Evolutionary conservation across 2,888 invertebrate genomes (phyloP).

Genomic region (Prenolepis imparis): DNA sequence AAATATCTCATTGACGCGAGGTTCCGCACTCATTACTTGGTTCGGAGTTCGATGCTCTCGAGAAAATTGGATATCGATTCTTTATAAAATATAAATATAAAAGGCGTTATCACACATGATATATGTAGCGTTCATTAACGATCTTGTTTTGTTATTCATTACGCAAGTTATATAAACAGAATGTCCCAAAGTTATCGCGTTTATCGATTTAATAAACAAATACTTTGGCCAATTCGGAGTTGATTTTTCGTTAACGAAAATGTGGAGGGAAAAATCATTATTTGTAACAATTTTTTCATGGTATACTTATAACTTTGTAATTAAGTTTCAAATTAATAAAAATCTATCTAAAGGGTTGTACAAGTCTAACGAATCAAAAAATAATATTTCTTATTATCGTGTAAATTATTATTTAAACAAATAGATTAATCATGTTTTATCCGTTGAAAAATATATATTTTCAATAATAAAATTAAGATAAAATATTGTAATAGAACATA

Average conservation of each 20-base stretch:
- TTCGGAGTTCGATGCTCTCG: conserved; percentile 60
- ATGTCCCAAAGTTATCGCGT: too few relatives aligned
- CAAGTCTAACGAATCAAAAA: too few relatives aligned
- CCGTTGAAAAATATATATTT: not conserved
- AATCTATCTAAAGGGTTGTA: not conserved
- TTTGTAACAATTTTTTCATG: not conserved
- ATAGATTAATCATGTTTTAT: not conserved
- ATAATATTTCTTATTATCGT: not conserved
- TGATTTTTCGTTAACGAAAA: not conserved
- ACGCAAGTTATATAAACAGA: not conserved
- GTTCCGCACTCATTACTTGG: conserved; percentile 31
- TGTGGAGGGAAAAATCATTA: not conserved
- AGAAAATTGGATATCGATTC: conserved; percentile 2
- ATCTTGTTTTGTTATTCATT: not conserved
- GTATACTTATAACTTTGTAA: not conserved
- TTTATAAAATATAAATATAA: not conserved
- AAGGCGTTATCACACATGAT: not conserved
- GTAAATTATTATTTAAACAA: not conserved
- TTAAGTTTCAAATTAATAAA: not conserved
- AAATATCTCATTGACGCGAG: conserved; percentile 41
- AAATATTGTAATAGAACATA: not conserved
- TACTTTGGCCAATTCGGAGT: not conserved
- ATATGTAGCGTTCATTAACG: not conserved
- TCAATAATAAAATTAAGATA: not conserved
- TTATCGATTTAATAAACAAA: not conserved